Percentiles rank a stretch among this genome's conserved stretches.
phyloP scores from a whole-genome alignment of 2,113 vertebrate species.

The Tachycineta bicolor region DNA sequence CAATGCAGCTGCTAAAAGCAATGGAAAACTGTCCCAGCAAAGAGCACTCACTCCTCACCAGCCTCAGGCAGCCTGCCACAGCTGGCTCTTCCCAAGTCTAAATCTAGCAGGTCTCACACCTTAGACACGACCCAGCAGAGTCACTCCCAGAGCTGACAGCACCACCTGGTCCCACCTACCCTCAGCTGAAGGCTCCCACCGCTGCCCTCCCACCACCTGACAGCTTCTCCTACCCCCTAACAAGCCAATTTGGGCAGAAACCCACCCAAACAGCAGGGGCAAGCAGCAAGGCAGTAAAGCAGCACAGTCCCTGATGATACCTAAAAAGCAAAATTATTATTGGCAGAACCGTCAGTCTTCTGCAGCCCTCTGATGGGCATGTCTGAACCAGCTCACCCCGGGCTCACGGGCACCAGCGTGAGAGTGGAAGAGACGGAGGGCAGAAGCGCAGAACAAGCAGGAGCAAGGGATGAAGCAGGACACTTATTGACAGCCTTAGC shows the following conservation, averaged over 20 bases:
- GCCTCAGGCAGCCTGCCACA: not conserved
- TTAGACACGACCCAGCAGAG: not conserved
- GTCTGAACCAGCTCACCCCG: rapidly evolving
- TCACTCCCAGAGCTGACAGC: not conserved
- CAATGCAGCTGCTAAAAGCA: not conserved
- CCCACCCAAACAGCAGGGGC: not conserved
- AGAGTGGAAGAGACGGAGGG: not conserved
- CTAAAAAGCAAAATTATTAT: not conserved
- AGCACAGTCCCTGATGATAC: rapidly evolving
- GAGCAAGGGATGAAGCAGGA: not conserved
- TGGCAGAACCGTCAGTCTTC: not conserved
- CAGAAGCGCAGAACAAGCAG: not conserved
- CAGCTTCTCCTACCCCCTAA: not conserved
- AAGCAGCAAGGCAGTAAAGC: not conserved
- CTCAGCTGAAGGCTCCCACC: not conserved
- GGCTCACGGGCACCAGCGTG: rapidly evolving
- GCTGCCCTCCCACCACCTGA: not conserved
- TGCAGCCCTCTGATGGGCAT: not conserved
- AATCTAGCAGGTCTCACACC: not conserved
- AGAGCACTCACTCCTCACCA: not conserved
- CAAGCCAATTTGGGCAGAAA: not conserved
- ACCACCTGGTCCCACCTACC: not conserved
- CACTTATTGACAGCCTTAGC: not conserved
- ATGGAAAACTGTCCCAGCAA: not conserved
- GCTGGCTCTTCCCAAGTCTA: not conserved